phyloP scores from a whole-genome alignment of 2,888 invertebrate species.

The Andrena camellia region DNA sequence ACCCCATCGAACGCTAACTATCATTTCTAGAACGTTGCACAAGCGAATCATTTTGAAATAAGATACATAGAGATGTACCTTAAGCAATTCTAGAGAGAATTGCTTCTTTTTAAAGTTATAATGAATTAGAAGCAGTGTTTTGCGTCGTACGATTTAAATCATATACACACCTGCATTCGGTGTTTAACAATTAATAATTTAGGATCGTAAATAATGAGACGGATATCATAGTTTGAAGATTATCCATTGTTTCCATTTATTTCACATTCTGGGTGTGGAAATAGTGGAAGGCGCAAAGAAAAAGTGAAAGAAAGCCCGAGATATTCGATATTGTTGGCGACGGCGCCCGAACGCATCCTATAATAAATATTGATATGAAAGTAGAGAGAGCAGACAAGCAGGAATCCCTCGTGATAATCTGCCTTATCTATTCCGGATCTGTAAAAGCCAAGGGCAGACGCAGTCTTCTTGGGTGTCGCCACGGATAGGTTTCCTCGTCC shows the following conservation, averaged over 20 bases:
- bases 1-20: too few species aligned
- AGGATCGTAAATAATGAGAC: not conserved
- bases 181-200: too few species aligned
- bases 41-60: too few species aligned
- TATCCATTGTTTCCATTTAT: not conserved
- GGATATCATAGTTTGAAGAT: not conserved
- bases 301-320: not conserved
- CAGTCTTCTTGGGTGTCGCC: conserved; percentile 39
- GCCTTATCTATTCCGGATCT: conserved; percentile 65
- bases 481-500: conserved; percentile 51
- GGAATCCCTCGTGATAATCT: conserved; percentile 58
- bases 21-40: too few species aligned
- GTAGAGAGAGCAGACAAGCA: conserved; percentile 25
- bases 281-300: not conserved
- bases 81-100: too few species aligned
- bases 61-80: too few species aligned
- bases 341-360: conserved; percentile 1
- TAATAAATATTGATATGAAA: conserved; percentile 21
- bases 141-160: not conserved
- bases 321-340: conserved; percentile 13
- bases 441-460: conserved; percentile 55
- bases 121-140: not conserved
- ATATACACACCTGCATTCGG: not conserved
- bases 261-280: not conserved
- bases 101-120: too few species aligned